phyloP scores from a whole-genome alignment of 2,888 invertebrate genomes.

The Smittia aterrima region DNA sequence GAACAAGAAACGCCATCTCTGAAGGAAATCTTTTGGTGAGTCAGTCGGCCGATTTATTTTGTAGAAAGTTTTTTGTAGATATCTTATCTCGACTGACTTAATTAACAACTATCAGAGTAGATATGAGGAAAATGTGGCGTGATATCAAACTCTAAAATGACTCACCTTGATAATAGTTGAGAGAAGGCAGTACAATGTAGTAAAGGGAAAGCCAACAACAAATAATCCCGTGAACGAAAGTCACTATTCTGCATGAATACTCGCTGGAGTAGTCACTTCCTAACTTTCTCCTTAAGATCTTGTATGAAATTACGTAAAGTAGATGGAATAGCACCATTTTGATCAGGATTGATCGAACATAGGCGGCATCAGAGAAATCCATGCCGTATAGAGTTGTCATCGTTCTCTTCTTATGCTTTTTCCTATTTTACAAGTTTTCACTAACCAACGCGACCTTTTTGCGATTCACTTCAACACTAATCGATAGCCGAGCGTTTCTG shows the following conservation, averaged over 20 bases:
- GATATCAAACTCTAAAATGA: neutral
- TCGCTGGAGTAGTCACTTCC: neutral
- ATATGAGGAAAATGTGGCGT: slow-evolving; percentile 14
- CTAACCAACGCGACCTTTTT: neutral
- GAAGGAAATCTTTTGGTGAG: too few relatives aligned
- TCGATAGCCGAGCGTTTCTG: too few relatives aligned
- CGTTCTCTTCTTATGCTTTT: too few relatives aligned
- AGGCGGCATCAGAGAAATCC: slow-evolving; percentile 13
- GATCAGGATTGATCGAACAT: neutral
- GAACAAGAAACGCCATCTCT: too few relatives aligned
- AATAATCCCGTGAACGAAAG: slow-evolving; percentile 26
- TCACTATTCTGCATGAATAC: slow-evolving; percentile 27
- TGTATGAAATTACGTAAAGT: slow-evolving; percentile 12
- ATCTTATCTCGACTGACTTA: too few relatives aligned
- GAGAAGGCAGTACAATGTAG: slow-evolving; percentile 17
- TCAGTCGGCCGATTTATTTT: too few relatives aligned
- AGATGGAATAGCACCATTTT: neutral
- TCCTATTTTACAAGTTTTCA: neutral
- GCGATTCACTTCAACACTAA: neutral
- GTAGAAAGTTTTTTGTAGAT: too few relatives aligned
- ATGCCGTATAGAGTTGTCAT: slow-evolving; percentile 19
- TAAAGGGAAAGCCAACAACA: neutral
- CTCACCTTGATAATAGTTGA: slow-evolving; percentile 30
- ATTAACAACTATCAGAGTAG: too few relatives aligned
- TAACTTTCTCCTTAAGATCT: slow-evolving; percentile 9